These are phyloP conservation scores for Luperina nickerlii DNA, from an alignment of 2,888 invertebrate species.

Conservation along the genomic window DNA sequence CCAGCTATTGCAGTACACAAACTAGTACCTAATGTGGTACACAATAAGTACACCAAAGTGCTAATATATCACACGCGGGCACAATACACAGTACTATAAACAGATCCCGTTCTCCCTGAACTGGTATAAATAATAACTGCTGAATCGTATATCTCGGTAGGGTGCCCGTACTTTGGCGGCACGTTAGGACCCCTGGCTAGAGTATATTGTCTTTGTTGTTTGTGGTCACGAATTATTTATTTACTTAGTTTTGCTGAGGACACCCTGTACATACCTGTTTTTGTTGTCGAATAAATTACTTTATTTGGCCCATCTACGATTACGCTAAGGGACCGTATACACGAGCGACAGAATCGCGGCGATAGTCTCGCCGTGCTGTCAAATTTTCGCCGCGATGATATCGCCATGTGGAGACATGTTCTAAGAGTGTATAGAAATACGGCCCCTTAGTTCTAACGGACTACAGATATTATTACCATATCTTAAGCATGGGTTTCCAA, in stretches of 20 bases:
- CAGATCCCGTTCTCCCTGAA: slow-evolving; percentile 52
- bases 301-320: neutral
- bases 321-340: neutral
- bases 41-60: slow-evolving; percentile 45
- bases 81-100: slow-evolving; percentile 53
- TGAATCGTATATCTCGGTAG: slow-evolving; percentile 68
- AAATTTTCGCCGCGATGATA: no score
- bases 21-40: slow-evolving; percentile 20
- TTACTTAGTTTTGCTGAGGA: slow-evolving; percentile 42
- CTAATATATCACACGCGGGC: slow-evolving; percentile 48
- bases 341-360: no score
- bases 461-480: neutral
- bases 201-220: slow-evolving; percentile 61
- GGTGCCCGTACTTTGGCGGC: slow-evolving; percentile 60
- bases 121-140: slow-evolving; percentile 65
- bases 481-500: no score
- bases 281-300: neutral
- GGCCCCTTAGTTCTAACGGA: neutral
- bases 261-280: slow-evolving; percentile 1
- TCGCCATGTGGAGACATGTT: no score
- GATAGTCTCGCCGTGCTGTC: no score
- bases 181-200: slow-evolving; percentile 56
- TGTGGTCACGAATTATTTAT: slow-evolving; percentile 57
- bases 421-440: no score
- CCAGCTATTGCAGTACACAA: slow-evolving; percentile 3